Evolutionary conservation across 2,888 invertebrate genomes (phyloP).

Genomic region (Xiphydria camelus): DNA sequence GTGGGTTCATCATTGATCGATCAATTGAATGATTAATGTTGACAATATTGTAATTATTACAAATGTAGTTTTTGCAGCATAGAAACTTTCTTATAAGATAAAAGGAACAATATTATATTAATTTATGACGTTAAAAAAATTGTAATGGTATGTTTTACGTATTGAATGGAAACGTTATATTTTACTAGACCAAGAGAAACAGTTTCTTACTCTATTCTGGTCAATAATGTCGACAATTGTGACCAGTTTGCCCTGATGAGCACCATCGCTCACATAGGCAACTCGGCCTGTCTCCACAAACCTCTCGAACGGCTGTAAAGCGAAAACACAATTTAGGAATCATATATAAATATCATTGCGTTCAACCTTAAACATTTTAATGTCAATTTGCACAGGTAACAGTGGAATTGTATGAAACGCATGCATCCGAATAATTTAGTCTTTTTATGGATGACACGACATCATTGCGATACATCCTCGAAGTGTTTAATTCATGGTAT

Average conservation of each 20-base stretch:
- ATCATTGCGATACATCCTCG: too few species aligned
- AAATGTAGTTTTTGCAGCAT: too few species aligned
- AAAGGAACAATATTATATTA: neutral
- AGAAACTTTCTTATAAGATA: neutral
- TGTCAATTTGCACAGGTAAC: neutral
- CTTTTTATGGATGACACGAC: too few species aligned
- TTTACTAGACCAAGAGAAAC: slow-evolving; percentile 1
- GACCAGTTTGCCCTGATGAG: slow-evolving; percentile 87
- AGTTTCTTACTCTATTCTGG: slow-evolving; percentile 79
- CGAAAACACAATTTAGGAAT: slow-evolving; percentile 58
- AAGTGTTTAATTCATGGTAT: too few species aligned
- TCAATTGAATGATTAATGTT: slow-evolving; percentile 9
- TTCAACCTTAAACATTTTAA: too few species aligned
- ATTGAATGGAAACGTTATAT: slow-evolving; percentile 2
- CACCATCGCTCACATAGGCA: slow-evolving; percentile 91
- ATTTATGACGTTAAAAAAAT: slow-evolving; percentile 2
- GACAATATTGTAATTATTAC: neutral
- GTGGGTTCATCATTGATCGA: slow-evolving; percentile 61
- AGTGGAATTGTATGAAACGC: too few species aligned
- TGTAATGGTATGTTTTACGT: neutral
- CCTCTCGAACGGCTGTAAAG: slow-evolving; percentile 79
- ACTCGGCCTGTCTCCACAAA: slow-evolving; percentile 98
- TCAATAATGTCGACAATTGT: slow-evolving; percentile 96
- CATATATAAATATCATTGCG: slow-evolving; percentile 49
- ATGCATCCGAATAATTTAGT: too few species aligned